These are phyloP conservation scores for Mus caroli DNA, from an alignment of 2,797 vertebrate species.

Conservation along the genomic window DNA sequence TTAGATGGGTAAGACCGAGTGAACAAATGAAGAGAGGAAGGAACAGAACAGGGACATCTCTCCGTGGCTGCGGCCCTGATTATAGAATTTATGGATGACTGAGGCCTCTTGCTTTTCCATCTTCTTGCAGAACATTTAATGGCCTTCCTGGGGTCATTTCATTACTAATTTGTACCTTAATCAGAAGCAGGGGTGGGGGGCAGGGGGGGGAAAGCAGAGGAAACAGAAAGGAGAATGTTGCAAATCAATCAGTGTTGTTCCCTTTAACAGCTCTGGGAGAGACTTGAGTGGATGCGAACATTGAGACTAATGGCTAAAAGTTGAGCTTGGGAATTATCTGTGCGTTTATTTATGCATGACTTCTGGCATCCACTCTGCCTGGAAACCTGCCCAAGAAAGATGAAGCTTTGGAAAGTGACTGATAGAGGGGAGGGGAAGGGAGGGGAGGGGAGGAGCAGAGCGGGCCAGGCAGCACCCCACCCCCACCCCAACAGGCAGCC, in stretches of 20 bases:
- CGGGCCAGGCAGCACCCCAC: neutral
- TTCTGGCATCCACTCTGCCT: slow-evolving; percentile 41
- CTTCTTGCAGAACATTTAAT: slow-evolving; percentile 60
- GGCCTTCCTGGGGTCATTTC: slow-evolving; percentile 65
- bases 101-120: slow-evolving; percentile 55
- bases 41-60: neutral
- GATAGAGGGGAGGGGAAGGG: neutral
- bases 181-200: slow-evolving; percentile 47
- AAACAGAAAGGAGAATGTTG: slow-evolving; percentile 48
- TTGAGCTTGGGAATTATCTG: slow-evolving; percentile 53
- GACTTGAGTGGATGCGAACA: slow-evolving; percentile 32
- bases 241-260: slow-evolving; percentile 51
- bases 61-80: neutral
- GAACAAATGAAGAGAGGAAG: neutral
- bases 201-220: neutral
- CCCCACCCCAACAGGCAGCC: neutral
- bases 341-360: slow-evolving; percentile 66
- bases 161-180: slow-evolving; percentile 64
- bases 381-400: slow-evolving; percentile 65
- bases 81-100: slow-evolving; percentile 50
- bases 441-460: neutral
- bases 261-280: slow-evolving; percentile 26
- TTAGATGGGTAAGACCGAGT: neutral
- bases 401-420: neutral
- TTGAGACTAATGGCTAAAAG: slow-evolving; percentile 31